A percentile compares a stretch with the other conserved stretches of the same genome.
phyloP scores from a whole-genome alignment of 1,140 invertebrate species.

The Hormaphis cornu region DNA sequence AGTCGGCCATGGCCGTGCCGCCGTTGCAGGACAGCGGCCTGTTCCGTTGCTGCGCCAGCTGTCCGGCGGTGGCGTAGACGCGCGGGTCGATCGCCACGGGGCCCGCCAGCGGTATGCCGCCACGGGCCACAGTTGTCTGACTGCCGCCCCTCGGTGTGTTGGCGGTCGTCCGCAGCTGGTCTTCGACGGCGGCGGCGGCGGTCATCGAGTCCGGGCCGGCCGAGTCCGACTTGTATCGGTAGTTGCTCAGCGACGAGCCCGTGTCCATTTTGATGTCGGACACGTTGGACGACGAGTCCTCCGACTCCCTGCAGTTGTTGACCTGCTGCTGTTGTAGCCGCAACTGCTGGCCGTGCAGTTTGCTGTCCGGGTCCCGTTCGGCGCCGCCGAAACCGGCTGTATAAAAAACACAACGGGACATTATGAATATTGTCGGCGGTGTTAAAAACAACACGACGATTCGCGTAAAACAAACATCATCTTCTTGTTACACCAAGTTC shows the following conservation, averaged over 20 bases:
- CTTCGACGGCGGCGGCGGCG: background rate
- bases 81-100: constrained; percentile 55
- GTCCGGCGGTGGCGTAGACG: constrained; percentile 43
- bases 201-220: background rate
- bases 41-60: constrained; percentile 62
- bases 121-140: constrained; percentile 44
- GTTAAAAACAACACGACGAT: no score
- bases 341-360: no score
- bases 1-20: background rate
- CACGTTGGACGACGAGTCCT: constrained; percentile 79
- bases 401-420: no score
- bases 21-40: constrained; percentile 40
- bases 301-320: constrained; percentile 59
- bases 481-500: no score
- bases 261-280: constrained; percentile 83
- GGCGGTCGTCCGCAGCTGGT: background rate
- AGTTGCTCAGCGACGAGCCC: constrained; percentile 60
- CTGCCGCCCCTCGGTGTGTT: constrained; percentile 41
- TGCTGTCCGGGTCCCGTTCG: background rate
- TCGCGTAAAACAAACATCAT: no score
- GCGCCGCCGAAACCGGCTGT: background rate
- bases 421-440: no score
- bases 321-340: no score
- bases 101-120: constrained; percentile 59
- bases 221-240: constrained; percentile 39